Evolutionary conservation across 2,888 invertebrate species (phyloP).

Genomic region (Watsonalla binaria): DNA sequence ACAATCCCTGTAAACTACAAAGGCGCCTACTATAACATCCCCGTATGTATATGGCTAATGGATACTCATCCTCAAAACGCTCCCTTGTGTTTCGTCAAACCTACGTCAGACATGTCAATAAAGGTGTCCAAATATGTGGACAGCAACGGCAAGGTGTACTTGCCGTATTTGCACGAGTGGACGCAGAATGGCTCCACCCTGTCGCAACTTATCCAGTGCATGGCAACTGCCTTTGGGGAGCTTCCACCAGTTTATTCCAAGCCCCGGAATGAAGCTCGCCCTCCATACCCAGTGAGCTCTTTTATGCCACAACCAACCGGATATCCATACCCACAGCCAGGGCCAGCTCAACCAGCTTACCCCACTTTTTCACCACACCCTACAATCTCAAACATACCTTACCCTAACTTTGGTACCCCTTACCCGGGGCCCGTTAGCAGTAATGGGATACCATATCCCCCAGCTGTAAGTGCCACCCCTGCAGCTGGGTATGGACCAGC

Average conservation of each 20-base stretch:
- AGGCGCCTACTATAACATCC: constrained; percentile 95
- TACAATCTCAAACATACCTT: constrained; percentile 65
- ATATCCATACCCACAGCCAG: constrained; percentile 59
- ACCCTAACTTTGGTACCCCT: constrained; percentile 70
- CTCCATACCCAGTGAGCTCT: constrained; percentile 76
- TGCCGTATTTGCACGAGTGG: constrained; percentile 99
- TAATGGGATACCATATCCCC: constrained; percentile 45
- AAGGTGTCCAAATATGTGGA: constrained; percentile 97
- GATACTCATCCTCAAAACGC: constrained; percentile 98
- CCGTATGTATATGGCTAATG: constrained; percentile 96
- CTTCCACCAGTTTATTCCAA: constrained; percentile 95
- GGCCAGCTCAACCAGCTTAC: constrained; percentile 44
- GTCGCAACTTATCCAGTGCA: constrained; percentile 91
- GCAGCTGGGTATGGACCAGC: constrained; percentile 40
- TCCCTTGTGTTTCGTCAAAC: constrained; percentile 96
- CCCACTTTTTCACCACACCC: constrained; percentile 64
- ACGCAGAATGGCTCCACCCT: constrained; percentile 89
- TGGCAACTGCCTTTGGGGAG: constrained; percentile 95
- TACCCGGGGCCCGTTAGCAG: constrained; percentile 51
- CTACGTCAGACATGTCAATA: constrained; percentile 96
- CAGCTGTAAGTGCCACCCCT: constrained; percentile 38
- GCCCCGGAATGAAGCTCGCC: constrained; percentile 79
- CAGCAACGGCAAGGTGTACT: constrained; percentile 95
- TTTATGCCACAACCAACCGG: constrained; percentile 68
- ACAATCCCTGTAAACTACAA: constrained; percentile 96